phyloP scores from a whole-genome alignment of 2,888 invertebrate genomes.

The Latrodectus hesperus region DNA sequence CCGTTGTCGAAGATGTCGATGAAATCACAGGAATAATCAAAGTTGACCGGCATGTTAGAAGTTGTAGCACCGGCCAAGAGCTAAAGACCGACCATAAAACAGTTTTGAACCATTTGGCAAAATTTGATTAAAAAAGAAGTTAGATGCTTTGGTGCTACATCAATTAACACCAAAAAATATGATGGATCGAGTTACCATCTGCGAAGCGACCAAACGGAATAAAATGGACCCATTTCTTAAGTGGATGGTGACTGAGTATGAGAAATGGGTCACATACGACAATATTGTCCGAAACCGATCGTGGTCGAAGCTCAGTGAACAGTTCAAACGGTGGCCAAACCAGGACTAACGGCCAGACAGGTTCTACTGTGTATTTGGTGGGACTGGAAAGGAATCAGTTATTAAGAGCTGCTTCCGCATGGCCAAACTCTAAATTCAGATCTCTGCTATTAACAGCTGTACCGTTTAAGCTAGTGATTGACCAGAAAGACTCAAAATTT shows the following conservation, averaged over 20 bases:
- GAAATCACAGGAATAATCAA: neutral
- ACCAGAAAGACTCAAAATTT: too few species aligned
- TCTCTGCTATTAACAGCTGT: too few species aligned
- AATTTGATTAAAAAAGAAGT: neutral
- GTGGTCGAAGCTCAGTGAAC: neutral
- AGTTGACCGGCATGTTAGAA: too few species aligned
- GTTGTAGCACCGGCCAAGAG: neutral
- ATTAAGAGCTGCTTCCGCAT: neutral
- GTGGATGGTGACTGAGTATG: too few species aligned
- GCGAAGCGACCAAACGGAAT: neutral
- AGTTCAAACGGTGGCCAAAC: constrained; percentile 1
- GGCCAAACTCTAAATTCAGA: too few species aligned
- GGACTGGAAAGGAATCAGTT: neutral
- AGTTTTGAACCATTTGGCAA: neutral
- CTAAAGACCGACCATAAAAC: neutral
- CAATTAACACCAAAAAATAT: neutral
- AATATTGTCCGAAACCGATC: neutral
- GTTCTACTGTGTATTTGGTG: neutral
- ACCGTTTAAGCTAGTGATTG: too few species aligned
- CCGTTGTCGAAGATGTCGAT: neutral
- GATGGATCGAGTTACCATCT: neutral
- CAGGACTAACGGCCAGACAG: neutral
- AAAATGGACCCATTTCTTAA: neutral
- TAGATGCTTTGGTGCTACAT: neutral
- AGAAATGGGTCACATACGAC: neutral